Evolutionary conservation across 1,140 invertebrate species (phyloP), one percentile per base, ranked within the genome.

Genomic region (Papilio helenus): DNA sequence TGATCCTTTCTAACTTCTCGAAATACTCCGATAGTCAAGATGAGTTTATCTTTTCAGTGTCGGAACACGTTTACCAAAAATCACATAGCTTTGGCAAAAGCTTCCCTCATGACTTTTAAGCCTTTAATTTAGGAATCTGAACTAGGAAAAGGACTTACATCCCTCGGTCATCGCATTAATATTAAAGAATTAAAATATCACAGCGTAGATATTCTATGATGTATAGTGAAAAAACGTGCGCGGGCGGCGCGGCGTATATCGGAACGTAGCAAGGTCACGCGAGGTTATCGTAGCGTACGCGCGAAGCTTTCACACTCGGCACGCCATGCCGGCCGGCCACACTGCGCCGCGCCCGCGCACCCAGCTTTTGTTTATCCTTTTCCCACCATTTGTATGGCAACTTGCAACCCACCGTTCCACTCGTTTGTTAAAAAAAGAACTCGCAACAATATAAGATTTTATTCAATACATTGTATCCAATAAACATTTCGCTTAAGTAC

Each of bases 191-290:
- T 65, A 18, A 68, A 29, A 68, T 26, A 68, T 34, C 26, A 34
- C 5, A 14, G 23, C 34, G 1, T 7, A 68, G 61, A 16, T 29
- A 68, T 16, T 68, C 61, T 68, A 16, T 29, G 61, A 68, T 29
- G 61, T 68, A 29, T 29, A 68, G 26, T 68, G 18, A 61, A 77
- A 65, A 39, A 65, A 77, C 23, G 72, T 42, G 72, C 72, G 81
- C 79, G 71, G 77, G 80, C 79, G 68, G 71, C 72, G 80, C 79
- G 68, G 74, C 76, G 46, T 76, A 77, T 76, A 42, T 81, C 76
- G 79, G 83, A 82, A 83, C 81, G 82, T 76, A 76, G 81, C 82
- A 84, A 85, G 84, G 84, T 85, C 86, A 83, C 81, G 76, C 68
- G 79, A 77, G 84, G 86, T 87, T 87, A 82, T 84, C 83, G 82